phyloP scores from a whole-genome alignment of 2,888 invertebrate genomes.

The Acanthosepion pharaonis region DNA sequence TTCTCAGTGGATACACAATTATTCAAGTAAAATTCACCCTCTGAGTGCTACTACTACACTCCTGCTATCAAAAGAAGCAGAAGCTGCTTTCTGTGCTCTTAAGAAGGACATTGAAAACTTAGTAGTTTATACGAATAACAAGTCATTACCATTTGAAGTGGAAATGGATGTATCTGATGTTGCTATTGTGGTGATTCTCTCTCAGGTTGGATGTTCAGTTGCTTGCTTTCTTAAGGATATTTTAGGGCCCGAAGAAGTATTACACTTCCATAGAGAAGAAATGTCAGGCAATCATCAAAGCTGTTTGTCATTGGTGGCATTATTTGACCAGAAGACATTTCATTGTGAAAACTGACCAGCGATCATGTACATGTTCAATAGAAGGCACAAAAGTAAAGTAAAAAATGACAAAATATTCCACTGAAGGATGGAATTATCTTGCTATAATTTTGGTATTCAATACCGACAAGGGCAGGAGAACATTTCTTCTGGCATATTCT shows the following conservation, averaged over 20 bases:
- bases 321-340: neutral
- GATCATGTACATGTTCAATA: too few relatives aligned
- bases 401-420: too few relatives aligned
- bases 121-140: neutral
- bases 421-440: too few relatives aligned
- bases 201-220: neutral
- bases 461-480: too few relatives aligned
- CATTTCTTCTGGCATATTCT: too few relatives aligned
- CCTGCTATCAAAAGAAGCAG: neutral
- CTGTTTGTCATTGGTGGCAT: neutral
- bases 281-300: neutral
- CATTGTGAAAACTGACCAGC: too few relatives aligned
- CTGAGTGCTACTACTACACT: too few relatives aligned
- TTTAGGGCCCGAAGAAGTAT: neutral
- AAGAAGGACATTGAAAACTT: neutral
- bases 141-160: neutral
- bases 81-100: neutral
- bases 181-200: neutral
- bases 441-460: too few relatives aligned
- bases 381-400: too few relatives aligned
- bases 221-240: neutral
- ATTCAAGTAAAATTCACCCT: neutral
- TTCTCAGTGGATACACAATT: conserved; percentile 22
- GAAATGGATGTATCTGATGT: neutral
- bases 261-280: neutral